These are phyloP conservation scores for Lordiphosa fenestrarum DNA, from an alignment of 2,888 invertebrate genomes.

Conservation along the genomic window DNA sequence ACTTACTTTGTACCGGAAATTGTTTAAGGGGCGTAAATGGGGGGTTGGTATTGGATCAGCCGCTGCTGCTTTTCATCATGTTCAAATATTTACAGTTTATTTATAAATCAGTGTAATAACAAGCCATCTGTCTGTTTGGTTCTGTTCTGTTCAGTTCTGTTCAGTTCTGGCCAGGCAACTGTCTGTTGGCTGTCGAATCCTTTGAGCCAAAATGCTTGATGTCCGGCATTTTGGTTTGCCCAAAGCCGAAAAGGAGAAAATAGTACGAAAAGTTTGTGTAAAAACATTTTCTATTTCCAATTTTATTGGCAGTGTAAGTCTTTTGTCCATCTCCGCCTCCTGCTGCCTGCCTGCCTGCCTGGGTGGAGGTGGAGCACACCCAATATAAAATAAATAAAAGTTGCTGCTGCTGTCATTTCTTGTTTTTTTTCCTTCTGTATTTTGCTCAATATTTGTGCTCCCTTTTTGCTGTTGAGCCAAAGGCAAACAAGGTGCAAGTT, in stretches of 20 bases:
- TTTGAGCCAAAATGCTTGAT: slow-evolving; percentile 27
- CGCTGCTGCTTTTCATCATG: slow-evolving; percentile 19
- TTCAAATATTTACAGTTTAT: slow-evolving; percentile 72
- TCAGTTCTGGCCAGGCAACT: slow-evolving; percentile 22
- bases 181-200: slow-evolving; percentile 54
- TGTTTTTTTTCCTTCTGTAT: too few relatives aligned
- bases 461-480: slow-evolving; percentile 32
- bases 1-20: too few relatives aligned
- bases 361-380: slow-evolving; percentile 29
- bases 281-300: slow-evolving; percentile 71
- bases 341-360: too few relatives aligned
- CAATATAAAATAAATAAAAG: slow-evolving; percentile 64
- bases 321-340: slow-evolving; percentile 1
- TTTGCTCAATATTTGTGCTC: too few relatives aligned
- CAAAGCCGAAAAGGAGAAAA: slow-evolving; percentile 1
- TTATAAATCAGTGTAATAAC: slow-evolving; percentile 73
- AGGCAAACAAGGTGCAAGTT: slow-evolving; percentile 42
- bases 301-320: slow-evolving; percentile 64
- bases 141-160: slow-evolving; percentile 13
- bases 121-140: slow-evolving; percentile 58
- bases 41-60: too few relatives aligned
- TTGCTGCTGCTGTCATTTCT: slow-evolving; percentile 48
- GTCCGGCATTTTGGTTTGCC: slow-evolving; percentile 39
- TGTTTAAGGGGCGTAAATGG: too few relatives aligned
- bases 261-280: slow-evolving; percentile 33